Evolutionary conservation across 2,113 vertebrate species (phyloP), one percentile per base, ranked within the genome.

Genomic region (Anas platyrhynchos): DNA sequence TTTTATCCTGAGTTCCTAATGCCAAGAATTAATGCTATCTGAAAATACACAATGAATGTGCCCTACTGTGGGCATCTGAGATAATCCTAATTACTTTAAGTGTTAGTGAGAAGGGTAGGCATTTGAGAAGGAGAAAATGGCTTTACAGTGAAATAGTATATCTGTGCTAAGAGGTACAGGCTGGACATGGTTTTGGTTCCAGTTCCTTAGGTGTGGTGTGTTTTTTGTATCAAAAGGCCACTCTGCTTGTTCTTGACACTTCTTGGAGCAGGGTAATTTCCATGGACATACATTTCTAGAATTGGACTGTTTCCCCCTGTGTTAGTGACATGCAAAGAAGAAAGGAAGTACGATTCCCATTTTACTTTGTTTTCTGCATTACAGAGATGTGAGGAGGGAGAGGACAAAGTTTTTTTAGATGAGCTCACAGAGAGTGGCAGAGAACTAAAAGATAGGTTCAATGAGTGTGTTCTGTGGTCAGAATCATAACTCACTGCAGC

Each of bases 21-120:
- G 97, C 98, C 98, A 98, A 97, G 98, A 98, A 98, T 98, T 97
- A 98, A 97, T 95, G 97, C 98, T 98, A 77, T 98, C 98, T 97
- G 97, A 98, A 98, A 98, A 95, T 97, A 95, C 97, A 98, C 97
- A 98, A 98, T 98, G 98, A 98, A 97, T 96, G 96, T 98, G 98
- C 97, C 97, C 97, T 98, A 97, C 98, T 98, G 96, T 84, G 96
- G 96, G 97, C 97, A 97, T 98, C 93, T 95, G 94, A 97, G 98
- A 97, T 98, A 98, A 98, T 98, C 98, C 91, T 98, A 97, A 96
- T 97, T 97, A 94, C 96, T 97, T 97, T 97, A 98, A 98, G 96
- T 96, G 97, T 97, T 97, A 98, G 96, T 97, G 97, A 98, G 97
- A 97, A 98, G 98, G 97, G 96, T 97, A 97, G 93, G 93, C 98